A percentile compares a stretch with the other conserved stretches of the same genome.
Conservation (phyloP, 2,113 vertebrate species). For the Gopherus flavomarginatus region DNA sequence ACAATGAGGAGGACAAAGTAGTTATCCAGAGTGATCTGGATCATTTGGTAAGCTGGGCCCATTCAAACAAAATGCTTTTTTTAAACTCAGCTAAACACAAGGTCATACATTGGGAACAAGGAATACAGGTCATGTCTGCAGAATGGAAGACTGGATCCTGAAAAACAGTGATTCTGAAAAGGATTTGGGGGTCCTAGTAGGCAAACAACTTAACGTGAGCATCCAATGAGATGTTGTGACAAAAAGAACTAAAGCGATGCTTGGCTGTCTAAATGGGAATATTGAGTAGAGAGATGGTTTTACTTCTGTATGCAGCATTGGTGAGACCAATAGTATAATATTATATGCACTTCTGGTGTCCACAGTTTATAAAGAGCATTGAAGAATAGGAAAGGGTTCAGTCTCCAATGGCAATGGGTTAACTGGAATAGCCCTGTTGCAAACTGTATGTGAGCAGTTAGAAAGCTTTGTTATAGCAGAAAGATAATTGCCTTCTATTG, state of each 20-base stretch:
- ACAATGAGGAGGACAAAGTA: background rate
- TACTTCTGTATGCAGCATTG: background rate
- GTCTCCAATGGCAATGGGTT: background rate
- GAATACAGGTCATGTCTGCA: background rate
- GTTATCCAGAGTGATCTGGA: background rate
- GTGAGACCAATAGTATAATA: background rate
- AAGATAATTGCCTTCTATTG: background rate
- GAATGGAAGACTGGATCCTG: background rate
- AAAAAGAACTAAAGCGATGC: background rate
- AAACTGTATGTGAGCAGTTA: background rate
- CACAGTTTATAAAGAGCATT: background rate
- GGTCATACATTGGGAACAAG: background rate
- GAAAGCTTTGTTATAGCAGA: background rate
- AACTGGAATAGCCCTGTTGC: background rate
- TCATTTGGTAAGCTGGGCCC: background rate
- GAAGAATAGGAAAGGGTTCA: background rate
- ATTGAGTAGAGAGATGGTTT: background rate
- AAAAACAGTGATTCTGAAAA: background rate
- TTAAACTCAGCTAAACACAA: background rate
- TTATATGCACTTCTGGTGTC: background rate
- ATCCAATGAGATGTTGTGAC: background rate
- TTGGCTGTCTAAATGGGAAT: background rate
- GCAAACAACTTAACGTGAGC: background rate
- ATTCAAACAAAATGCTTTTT: background rate
- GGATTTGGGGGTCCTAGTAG: background rate